Evolutionary conservation across 2,113 vertebrate genomes (phyloP), one percentile per base, ranked within the genome.

Genomic region (Hydropotes inermis): DNA sequence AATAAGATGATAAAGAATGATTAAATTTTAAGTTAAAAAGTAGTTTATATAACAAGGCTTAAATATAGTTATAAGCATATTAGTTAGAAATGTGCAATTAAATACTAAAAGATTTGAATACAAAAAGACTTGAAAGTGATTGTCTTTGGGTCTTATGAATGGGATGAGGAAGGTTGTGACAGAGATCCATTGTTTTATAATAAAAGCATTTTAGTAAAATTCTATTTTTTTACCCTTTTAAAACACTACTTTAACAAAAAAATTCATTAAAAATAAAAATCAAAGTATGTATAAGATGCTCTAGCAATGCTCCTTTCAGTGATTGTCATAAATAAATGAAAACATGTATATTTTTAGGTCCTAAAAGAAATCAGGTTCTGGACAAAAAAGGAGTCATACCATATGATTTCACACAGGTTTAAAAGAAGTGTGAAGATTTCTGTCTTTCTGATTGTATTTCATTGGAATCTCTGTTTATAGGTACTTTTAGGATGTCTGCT

Each of bases 201-300:
- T 57, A 81, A 17, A 47, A 45, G 9, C 3, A 87, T 94, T 88
- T 88, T 27, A 57, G 81, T 61, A 87, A 96, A 93, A 91, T 85
- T 84, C 54, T 84, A 45, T 58, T 61, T 89, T 94, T 94, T 83
- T 76, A 27, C 33, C 57, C 96, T 81, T 39, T 6, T 10, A 81
- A 93, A 47, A 45, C 11, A 70, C 89, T 95, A 60, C 19, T 97
- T 92, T 83, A 94, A 82, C 36, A 90, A 91, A 97, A 97, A 84
- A 97, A 91, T 60, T 58, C 89, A 83, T 88, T 96, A 39, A 97
- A 84, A 94, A 70, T 78, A 5, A 86, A 94, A 93, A 79, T 11
- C 0, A 50, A 94, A 92, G 43, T 86, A 58, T 86, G 55, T 92
- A 89, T 4, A 94, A 85, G 54, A 50, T 92, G n/a, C 64, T 21